phyloP scores from a whole-genome alignment of 2,113 vertebrate genomes.

The Oxyruncus cristatus region DNA sequence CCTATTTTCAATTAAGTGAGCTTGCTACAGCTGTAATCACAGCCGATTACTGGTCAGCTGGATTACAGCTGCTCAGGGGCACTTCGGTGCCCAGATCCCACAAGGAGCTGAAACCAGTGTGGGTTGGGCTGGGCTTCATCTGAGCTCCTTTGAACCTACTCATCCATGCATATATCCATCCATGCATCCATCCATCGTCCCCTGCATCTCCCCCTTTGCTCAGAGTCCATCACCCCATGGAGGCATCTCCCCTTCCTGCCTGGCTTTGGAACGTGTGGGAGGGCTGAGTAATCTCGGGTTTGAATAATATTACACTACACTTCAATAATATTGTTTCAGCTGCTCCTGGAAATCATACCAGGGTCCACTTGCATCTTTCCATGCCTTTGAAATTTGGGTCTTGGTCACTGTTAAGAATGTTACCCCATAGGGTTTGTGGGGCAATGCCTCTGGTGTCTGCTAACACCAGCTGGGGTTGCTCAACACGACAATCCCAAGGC shows the following conservation, averaged over 20 bases:
- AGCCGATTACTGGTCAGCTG: slow-evolving; percentile 29
- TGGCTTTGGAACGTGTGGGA: fast-evolving
- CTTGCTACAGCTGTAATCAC: slow-evolving; percentile 43
- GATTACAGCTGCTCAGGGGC: slow-evolving; percentile 40
- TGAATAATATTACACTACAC: background rate
- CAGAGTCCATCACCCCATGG: background rate
- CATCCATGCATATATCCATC: background rate
- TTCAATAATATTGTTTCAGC: background rate
- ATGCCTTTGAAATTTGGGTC: background rate
- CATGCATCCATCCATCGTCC: background rate
- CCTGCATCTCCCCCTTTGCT: background rate
- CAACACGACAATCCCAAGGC: background rate
- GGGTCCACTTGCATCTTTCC: background rate
- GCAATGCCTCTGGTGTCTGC: background rate
- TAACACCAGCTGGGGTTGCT: background rate
- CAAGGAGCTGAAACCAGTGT: background rate
- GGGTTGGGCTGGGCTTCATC: background rate
- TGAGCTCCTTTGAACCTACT: background rate
- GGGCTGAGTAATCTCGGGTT: background rate
- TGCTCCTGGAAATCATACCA: background rate
- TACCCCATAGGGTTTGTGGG: no score
- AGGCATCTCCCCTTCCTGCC: background rate
- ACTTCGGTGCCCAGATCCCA: background rate
- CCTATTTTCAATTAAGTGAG: slow-evolving; percentile 35
- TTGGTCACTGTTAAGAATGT: background rate